Evolutionary conservation across 1,140 invertebrate species (phyloP).

Genomic region (Phymastichus coffea): DNA sequence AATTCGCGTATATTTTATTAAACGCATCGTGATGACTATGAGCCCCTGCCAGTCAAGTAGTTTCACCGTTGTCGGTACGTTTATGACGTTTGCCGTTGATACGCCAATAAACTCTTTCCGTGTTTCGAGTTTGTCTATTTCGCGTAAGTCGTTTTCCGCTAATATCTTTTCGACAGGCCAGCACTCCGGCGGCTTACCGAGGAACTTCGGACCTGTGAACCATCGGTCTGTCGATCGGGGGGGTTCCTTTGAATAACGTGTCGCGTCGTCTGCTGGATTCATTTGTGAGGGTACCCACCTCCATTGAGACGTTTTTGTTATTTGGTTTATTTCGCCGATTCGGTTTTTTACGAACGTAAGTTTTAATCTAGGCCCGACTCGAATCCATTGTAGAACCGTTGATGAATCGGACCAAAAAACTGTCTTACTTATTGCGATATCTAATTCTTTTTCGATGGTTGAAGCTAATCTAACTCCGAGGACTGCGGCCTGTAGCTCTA

Average conservation of each 20-base stretch:
- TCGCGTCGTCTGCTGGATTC: not conserved
- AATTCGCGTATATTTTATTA: not conserved
- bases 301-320: slow-evolving; percentile 14
- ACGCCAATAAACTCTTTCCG: too few relatives aligned
- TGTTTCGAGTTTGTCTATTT: too few relatives aligned
- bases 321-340: not conserved
- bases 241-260: not conserved
- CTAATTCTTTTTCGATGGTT: not conserved
- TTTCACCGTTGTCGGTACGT: too few relatives aligned
- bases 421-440: too few relatives aligned
- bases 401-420: too few relatives aligned
- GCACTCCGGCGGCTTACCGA: not conserved
- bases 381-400: slow-evolving; percentile 38
- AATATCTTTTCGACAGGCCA: too few relatives aligned
- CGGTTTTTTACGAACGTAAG: slow-evolving; percentile 49
- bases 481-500: not conserved
- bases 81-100: too few relatives aligned
- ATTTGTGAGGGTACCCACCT: not conserved
- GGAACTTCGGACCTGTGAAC: not conserved
- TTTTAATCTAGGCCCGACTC: slow-evolving; percentile 32
- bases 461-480: not conserved
- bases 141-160: too few relatives aligned
- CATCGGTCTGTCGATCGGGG: not conserved
- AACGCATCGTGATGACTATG: slow-evolving; percentile 13
- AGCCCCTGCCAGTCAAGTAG: slow-evolving; percentile 20